Conservation (phyloP, 2,888 invertebrate genomes). For the Calameuta idolon region DNA sequence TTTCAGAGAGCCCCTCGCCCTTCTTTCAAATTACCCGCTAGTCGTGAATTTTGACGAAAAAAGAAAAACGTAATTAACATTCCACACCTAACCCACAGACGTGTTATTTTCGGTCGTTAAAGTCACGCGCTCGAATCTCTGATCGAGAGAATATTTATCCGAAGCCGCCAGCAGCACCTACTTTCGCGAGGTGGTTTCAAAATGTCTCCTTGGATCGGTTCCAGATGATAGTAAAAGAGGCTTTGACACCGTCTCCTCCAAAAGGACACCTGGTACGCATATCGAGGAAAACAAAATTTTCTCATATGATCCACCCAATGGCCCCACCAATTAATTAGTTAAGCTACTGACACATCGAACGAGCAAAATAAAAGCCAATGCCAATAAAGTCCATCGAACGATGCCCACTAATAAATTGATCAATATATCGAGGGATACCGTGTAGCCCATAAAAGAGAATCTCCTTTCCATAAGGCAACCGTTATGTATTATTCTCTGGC, state of each 20-base stretch:
- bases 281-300: neutral
- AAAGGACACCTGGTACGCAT: neutral
- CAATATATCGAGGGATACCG: neutral
- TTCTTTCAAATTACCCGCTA: neutral
- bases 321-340: neutral
- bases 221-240: neutral
- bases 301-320: neutral
- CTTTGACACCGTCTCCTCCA: neutral
- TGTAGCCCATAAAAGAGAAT: neutral
- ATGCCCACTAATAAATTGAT: neutral
- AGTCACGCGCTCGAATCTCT: neutral
- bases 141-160: neutral
- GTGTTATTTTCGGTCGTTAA: constrained; percentile 5
- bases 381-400: neutral
- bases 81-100: neutral
- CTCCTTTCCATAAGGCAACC: neutral
- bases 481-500: neutral
- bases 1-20: neutral
- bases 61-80: neutral
- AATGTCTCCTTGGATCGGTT: constrained; percentile 1
- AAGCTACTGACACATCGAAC: neutral
- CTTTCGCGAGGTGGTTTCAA: constrained; percentile 6
- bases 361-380: neutral
- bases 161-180: neutral
- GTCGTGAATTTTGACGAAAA: neutral